A percentile compares a stretch with the other conserved stretches of the same genome.
These are phyloP conservation scores for Scaeva pyrastri DNA, from an alignment of 2,888 invertebrate species.

Conservation along the genomic window DNA sequence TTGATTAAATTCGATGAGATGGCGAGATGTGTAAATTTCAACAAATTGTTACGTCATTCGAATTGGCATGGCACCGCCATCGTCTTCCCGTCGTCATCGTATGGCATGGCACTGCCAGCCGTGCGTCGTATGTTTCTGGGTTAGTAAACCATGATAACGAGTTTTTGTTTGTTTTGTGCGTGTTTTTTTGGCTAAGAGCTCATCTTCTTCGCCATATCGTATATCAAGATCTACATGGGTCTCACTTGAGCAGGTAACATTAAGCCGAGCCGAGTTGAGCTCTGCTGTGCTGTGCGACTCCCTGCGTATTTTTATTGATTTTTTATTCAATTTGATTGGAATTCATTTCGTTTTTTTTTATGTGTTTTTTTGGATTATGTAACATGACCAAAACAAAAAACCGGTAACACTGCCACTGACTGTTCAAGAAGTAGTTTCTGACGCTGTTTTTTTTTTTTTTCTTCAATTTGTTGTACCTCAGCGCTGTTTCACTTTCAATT, in stretches of 20 bases:
- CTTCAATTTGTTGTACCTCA: background rate
- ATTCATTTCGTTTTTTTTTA: slow-evolving; percentile 39
- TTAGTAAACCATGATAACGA: slow-evolving; percentile 70
- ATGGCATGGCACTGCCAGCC: background rate
- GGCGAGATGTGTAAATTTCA: slow-evolving; percentile 38
- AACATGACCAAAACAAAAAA: slow-evolving; percentile 66
- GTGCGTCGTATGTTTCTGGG: slow-evolving; percentile 59
- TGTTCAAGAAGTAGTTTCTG: slow-evolving; percentile 9
- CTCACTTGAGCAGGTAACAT: slow-evolving; percentile 19
- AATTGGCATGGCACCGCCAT: background rate
- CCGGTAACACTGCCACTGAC: slow-evolving; percentile 49
- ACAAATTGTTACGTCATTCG: slow-evolving; percentile 51
- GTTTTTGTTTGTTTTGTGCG: slow-evolving; percentile 37
- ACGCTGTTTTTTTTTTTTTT: slow-evolving; percentile 50
- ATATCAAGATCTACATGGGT: slow-evolving; percentile 2
- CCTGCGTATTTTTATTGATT: slow-evolving; percentile 41
- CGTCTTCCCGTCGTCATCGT: too few species aligned
- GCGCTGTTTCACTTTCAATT: slow-evolving; percentile 65
- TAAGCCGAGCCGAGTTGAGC: background rate
- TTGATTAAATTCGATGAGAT: slow-evolving; percentile 33
- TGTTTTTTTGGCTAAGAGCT: slow-evolving; percentile 21
- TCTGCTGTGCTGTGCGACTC: too few species aligned
- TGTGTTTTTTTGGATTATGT: slow-evolving; percentile 61
- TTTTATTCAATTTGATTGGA: slow-evolving; percentile 39
- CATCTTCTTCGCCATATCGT: slow-evolving; percentile 32